Evolutionary conservation across 2,113 vertebrate species (phyloP).

Genomic region (Chunga burmeisteri): DNA sequence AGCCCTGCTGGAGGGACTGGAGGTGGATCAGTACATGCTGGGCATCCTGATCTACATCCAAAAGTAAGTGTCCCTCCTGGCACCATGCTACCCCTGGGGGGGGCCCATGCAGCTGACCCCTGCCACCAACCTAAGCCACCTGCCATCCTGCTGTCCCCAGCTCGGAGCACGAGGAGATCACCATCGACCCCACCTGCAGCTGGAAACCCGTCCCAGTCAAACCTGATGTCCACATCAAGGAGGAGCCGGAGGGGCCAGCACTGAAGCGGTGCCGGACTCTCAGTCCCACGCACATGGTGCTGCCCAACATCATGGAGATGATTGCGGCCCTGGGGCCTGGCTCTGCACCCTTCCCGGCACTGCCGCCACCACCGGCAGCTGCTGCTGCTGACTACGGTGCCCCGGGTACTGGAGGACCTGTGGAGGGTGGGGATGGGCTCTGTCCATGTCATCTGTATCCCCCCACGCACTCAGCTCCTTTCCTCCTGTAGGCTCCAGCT

Average conservation of each 20-base stretch:
- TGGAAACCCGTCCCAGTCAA: conserved; percentile 94
- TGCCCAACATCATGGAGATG: conserved; percentile 97
- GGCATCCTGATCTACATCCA: conserved; percentile 95
- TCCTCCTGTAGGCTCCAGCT: conserved; percentile 78
- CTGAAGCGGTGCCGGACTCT: conserved; percentile 92
- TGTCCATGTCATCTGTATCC: neutral
- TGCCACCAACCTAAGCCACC: rapidly evolving
- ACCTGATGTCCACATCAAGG: conserved; percentile 89
- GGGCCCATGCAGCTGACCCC: neutral
- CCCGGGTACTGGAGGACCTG: conserved; percentile 70
- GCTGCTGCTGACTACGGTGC: conserved; percentile 77
- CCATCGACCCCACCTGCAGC: conserved; percentile 93
- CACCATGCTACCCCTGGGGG: neutral
- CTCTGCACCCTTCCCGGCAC: conserved; percentile 76
- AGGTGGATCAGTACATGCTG: conserved; percentile 97
- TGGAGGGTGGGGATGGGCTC: neutral
- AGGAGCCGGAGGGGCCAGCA: conserved; percentile 87
- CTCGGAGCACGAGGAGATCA: conserved; percentile 95
- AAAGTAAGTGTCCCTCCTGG: conserved; percentile 76
- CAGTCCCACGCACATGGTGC: conserved; percentile 91
- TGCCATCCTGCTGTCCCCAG: conserved; percentile 43
- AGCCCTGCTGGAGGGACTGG: conserved; percentile 90
- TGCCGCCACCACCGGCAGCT: conserved; percentile 70
- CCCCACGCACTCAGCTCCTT: neutral
- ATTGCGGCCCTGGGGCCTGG: conserved; percentile 88